phyloP scores from a whole-genome alignment of 2,888 invertebrate species.

The Drosophila pseudotakahashii region DNA sequence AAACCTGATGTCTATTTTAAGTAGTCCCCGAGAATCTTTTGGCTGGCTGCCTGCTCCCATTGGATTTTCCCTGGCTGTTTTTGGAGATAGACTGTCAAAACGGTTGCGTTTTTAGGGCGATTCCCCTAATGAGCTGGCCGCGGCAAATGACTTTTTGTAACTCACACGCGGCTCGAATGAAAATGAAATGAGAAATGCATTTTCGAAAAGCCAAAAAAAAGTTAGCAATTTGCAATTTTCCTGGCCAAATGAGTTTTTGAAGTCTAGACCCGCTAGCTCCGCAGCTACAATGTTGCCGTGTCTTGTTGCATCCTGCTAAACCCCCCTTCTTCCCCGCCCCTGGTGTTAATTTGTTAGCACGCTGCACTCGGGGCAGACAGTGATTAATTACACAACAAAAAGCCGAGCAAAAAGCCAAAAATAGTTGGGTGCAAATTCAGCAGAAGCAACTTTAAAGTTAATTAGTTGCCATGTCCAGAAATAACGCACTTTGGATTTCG shows the following conservation, averaged over 20 bases:
- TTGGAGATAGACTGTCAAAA: conserved; percentile 45
- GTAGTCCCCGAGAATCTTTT: conserved; percentile 17
- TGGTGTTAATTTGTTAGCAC: conserved; percentile 79
- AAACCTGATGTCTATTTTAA: conserved; percentile 75
- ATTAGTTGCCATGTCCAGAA: conserved; percentile 66
- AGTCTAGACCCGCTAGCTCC: conserved; percentile 41
- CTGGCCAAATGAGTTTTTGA: conserved; percentile 67
- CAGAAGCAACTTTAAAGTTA: conserved; percentile 64
- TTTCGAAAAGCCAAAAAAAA: conserved; percentile 55
- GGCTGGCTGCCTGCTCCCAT: conserved; percentile 45
- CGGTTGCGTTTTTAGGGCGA: conserved; percentile 21
- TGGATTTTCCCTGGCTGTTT: conserved; percentile 22
- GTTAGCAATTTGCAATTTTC: conserved; percentile 60
- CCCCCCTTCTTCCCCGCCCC: conserved; percentile 23
- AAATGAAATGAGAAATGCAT: conserved; percentile 68
- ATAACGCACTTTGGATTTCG: conserved; percentile 42
- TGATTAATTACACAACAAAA: conserved; percentile 71
- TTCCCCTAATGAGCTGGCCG: conserved; percentile 68
- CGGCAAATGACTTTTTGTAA: conserved; percentile 76
- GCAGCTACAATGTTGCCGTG: conserved; percentile 71
- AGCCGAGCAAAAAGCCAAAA: conserved; percentile 30
- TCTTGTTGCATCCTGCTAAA: conserved; percentile 59
- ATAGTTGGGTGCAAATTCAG: conserved; percentile 33
- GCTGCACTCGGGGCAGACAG: conserved; percentile 70
- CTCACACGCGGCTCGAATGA: conserved; percentile 64